phyloP scores from a whole-genome alignment of 2,888 invertebrate genomes.

The Callinectes sapidus region DNA sequence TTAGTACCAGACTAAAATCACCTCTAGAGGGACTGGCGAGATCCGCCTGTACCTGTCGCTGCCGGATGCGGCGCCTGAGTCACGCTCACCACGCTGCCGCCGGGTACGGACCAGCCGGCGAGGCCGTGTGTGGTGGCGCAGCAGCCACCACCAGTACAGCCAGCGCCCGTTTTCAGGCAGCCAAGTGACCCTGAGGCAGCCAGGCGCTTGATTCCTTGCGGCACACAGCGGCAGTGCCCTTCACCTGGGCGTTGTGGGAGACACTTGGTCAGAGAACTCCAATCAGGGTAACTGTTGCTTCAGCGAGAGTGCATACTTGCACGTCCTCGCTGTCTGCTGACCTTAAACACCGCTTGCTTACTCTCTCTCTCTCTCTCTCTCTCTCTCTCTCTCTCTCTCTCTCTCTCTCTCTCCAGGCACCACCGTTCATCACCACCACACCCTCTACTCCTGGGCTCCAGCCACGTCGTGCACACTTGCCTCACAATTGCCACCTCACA shows the following conservation, averaged over 20 bases:
- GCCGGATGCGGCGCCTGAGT: neutral
- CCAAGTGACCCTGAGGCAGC: neutral
- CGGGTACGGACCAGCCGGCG: neutral
- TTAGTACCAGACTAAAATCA: neutral
- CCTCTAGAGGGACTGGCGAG: neutral
- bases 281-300: neutral
- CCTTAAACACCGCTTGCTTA: neutral
- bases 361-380: conserved; percentile 17
- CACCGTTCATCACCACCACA: neutral
- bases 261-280: neutral
- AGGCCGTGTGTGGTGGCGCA: neutral
- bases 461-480: neutral
- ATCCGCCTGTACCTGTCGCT: neutral
- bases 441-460: neutral
- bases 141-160: neutral
- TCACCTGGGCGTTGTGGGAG: neutral
- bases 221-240: neutral
- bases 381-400: conserved; percentile 25
- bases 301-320: neutral
- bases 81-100: neutral
- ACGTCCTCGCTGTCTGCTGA: neutral
- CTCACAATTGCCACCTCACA: neutral
- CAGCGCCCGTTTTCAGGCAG: neutral
- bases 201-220: neutral
- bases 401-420: neutral